Base-by-base conservation (phyloP, 2,797 vertebrate genomes). In the Ceyx erithaca region DNA sequence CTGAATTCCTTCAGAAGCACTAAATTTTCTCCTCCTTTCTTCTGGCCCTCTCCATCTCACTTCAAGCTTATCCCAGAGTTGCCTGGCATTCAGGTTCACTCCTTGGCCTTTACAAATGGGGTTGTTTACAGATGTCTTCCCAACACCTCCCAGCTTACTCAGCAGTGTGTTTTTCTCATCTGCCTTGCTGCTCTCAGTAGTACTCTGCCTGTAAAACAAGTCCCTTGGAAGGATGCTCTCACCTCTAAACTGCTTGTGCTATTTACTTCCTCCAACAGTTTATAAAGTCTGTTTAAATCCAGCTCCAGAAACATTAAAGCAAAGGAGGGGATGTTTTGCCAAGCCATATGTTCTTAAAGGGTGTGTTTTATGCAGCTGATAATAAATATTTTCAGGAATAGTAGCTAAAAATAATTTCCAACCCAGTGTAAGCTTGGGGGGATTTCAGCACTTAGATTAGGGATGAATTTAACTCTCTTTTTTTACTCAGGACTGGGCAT, bases 21-120 rank as follows among this genome's bases (percentile, higher is more conserved):
- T 91, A 71, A 67, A 83, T 92, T 90, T 72, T 93, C 89, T 91
- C 62, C 26, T 93, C 51, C 87, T 97, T 94, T 87, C 62, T 93
- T 75, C 52, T 51, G 86, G 80, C 71, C 68, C 82, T 95, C 51
- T 67, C 57, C 63, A 85, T 71, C 52, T 75, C 86, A 46, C 55
- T 87, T 75, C 26, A 61, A 77, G 63, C 40, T 93, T 80, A 89
- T 93, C 89, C 81, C 93, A 85, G 67, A 70, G 67, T 55, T 89
- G 28, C 70, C 90, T 80, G 55, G 14, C 72, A 90, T 70, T 70
- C 80, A 76, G 63, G 64, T 86, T 77, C 80, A 59, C 89, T 94
- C 81, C 22, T 84, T 87, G 76, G 87, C 64, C 70, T 91, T 94
- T 89, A 58, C 67, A 92, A 77, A 77, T 67, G 61, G 73, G 21